phyloP scores from a whole-genome alignment of 2,888 invertebrate genomes.

The Cosmopolites sordidus region DNA sequence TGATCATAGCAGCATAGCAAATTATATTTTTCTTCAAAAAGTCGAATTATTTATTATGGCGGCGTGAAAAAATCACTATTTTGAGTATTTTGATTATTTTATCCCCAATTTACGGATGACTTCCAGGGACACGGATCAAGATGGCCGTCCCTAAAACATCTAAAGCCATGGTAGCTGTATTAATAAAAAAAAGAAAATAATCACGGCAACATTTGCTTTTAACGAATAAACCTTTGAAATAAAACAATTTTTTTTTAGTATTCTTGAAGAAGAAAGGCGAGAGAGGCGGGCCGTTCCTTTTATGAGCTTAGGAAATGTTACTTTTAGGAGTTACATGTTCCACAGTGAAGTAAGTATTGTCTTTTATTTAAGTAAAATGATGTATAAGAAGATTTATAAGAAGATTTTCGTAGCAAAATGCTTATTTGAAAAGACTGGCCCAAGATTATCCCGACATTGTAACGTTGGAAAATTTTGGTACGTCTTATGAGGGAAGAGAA shows the following conservation, averaged over 20 bases:
- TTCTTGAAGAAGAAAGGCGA: slow-evolving; percentile 10
- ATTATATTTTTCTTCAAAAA: no score
- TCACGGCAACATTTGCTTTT: no score
- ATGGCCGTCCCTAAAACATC: no score
- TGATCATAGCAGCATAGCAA: no score
- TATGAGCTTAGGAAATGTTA: slow-evolving; percentile 11
- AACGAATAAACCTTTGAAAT: no score
- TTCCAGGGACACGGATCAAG: no score
- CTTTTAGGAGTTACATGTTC: slow-evolving; percentile 18
- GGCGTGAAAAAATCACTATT: no score
- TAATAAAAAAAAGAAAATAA: no score
- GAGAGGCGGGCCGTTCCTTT: not conserved
- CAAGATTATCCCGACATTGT: slow-evolving; percentile 52
- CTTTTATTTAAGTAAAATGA: not conserved
- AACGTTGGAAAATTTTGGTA: slow-evolving; percentile 54
- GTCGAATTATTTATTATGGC: no score
- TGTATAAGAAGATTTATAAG: not conserved
- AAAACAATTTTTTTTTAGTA: slow-evolving; percentile 9
- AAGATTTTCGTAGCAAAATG: slow-evolving; percentile 33
- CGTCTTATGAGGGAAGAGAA: slow-evolving; percentile 56
- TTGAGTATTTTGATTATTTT: no score
- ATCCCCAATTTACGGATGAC: no score
- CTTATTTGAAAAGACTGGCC: slow-evolving; percentile 51
- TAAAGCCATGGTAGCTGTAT: no score
- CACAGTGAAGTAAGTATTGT: slow-evolving; percentile 15